Conservation (phyloP, 2,797 vertebrate species). For the Chrosomus eos region DNA sequence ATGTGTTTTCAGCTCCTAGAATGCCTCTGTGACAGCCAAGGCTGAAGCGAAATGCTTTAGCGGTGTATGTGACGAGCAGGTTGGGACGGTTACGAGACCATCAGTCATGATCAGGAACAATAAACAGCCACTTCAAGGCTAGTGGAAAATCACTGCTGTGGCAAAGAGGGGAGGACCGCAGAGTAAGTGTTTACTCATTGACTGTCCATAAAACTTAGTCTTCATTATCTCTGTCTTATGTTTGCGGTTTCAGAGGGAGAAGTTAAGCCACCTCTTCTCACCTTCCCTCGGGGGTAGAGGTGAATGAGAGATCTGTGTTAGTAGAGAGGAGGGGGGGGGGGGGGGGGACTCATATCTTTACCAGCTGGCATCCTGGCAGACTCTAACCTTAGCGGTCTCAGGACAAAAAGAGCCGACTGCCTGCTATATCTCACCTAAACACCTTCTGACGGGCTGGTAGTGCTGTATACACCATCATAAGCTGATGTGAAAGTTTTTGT, state of each 20-base stretch:
- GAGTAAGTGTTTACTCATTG: slow-evolving; percentile 63
- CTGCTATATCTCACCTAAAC: neutral
- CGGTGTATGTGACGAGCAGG: slow-evolving; percentile 39
- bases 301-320: neutral
- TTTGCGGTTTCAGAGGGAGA: slow-evolving; percentile 47
- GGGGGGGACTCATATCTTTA: neutral
- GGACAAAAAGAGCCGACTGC: neutral
- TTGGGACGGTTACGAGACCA: slow-evolving; percentile 50
- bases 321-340: neutral
- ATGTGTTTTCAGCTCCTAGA: slow-evolving; percentile 19
- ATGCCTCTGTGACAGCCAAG: slow-evolving; percentile 9
- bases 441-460: neutral
- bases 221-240: slow-evolving; percentile 55
- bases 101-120: slow-evolving; percentile 70
- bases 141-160: slow-evolving; percentile 29
- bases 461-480: neutral
- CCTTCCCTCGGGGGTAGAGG: slow-evolving; percentile 43
- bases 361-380: slow-evolving; percentile 2
- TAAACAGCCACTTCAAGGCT: slow-evolving; percentile 54
- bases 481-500: neutral
- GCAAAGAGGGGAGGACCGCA: slow-evolving; percentile 47
- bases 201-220: slow-evolving; percentile 64
- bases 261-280: slow-evolving; percentile 29
- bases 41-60: neutral
- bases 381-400: neutral